These are phyloP conservation scores for Sepiola atlantica DNA, from an alignment of 2,888 invertebrate genomes.

Conservation along the genomic window DNA sequence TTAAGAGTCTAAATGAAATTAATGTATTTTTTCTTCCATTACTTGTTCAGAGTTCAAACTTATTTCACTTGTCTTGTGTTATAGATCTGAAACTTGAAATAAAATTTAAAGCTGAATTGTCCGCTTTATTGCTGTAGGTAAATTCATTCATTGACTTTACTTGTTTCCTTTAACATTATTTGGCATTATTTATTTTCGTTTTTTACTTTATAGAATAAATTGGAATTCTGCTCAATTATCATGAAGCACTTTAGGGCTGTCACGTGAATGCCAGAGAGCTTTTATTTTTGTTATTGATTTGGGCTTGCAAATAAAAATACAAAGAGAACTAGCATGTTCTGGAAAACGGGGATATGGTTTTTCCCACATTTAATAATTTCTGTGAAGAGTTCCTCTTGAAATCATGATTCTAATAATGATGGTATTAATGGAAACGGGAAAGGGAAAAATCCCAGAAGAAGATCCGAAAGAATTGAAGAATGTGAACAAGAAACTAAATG, in stretches of 20 bases:
- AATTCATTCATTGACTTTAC: not conserved
- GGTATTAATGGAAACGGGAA: not conserved
- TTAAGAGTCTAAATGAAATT: not conserved
- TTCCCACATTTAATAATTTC: not conserved
- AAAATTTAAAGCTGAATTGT: conserved; percentile 32
- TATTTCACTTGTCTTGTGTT: not conserved
- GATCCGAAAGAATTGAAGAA: not conserved
- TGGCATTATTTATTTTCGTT: not conserved
- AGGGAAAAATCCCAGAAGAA: not conserved
- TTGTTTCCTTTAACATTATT: not conserved
- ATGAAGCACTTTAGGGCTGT: conserved; percentile 21
- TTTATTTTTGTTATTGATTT: not conserved
- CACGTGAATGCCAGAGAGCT: not conserved
- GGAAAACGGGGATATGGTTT: not conserved
- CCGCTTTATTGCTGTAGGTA: conserved; percentile 14
- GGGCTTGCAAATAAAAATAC: not conserved
- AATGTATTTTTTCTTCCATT: not conserved
- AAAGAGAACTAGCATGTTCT: not conserved
- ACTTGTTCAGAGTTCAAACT: not conserved
- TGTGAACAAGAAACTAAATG: not conserved
- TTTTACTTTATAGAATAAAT: not conserved
- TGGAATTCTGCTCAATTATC: not conserved
- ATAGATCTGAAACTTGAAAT: not conserved
- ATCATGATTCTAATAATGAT: conserved; percentile 11
- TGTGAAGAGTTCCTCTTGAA: conserved; percentile 32